Evolutionary conservation across 2,888 invertebrate species (phyloP).

Genomic region (Netelia virgata): DNA sequence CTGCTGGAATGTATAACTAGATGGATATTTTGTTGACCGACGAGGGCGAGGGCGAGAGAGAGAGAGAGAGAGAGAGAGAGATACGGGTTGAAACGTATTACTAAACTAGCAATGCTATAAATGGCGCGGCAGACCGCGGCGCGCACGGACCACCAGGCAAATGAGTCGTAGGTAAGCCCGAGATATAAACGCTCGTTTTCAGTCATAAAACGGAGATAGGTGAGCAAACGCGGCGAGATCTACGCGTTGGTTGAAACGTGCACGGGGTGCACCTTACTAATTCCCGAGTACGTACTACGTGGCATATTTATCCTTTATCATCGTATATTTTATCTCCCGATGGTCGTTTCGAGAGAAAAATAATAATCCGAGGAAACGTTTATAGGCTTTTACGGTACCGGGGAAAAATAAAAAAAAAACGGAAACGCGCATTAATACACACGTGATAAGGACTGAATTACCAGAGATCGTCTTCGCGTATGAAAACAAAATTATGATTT

Average conservation of each 20-base stretch:
- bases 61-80: slow-evolving; percentile 13
- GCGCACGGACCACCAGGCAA: slow-evolving; percentile 40
- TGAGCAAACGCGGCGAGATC: slow-evolving; percentile 47
- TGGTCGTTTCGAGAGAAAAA: background rate
- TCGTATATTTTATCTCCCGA: background rate
- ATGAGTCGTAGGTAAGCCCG: slow-evolving; percentile 61
- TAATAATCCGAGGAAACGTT: background rate
- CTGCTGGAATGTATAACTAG: too few relatives aligned
- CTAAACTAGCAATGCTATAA: background rate
- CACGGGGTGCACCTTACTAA: background rate
- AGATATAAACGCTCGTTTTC: slow-evolving; percentile 52
- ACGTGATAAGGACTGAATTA: background rate
- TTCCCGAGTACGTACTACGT: too few relatives aligned
- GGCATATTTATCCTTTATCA: background rate
- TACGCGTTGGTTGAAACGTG: slow-evolving; percentile 18
- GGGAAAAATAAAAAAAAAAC: background rate
- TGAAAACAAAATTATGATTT: too few relatives aligned
- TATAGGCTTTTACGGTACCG: background rate
- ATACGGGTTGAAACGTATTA: background rate
- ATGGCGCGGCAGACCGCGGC: background rate
- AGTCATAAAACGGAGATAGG: slow-evolving; percentile 60
- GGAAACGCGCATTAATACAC: background rate
- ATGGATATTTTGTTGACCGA: too few relatives aligned
- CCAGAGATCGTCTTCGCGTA: background rate
- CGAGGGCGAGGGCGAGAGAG: background rate